A percentile compares a stretch with the other conserved stretches of the same genome.
Conservation (phyloP, 53 echinoderm and acorn worm species). For the Patiria pectinifera region DNA sequence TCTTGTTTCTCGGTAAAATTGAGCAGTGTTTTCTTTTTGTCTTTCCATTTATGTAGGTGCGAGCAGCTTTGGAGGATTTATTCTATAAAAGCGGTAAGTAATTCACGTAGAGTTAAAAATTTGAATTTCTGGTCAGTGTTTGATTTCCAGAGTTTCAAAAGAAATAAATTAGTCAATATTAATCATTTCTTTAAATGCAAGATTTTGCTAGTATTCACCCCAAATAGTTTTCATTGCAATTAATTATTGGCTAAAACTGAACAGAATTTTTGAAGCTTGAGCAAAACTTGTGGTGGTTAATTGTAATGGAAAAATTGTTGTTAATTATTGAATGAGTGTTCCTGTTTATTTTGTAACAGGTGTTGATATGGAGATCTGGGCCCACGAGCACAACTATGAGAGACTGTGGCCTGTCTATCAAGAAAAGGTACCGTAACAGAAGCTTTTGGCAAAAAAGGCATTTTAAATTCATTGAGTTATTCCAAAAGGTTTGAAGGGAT, state of each 20-base stretch:
- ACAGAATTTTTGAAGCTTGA: too few relatives aligned
- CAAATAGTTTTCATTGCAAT: too few relatives aligned
- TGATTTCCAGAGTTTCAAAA: too few relatives aligned
- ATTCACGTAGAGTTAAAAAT: too few relatives aligned
- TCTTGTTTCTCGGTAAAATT: not conserved
- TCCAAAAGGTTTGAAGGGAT: too few relatives aligned
- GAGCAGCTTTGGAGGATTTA: slow-evolving; percentile 67
- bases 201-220: too few relatives aligned
- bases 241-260: too few relatives aligned
- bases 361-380: slow-evolving; percentile 91
- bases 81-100: slow-evolving; percentile 83
- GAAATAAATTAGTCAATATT: too few relatives aligned
- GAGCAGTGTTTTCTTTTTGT: not conserved
- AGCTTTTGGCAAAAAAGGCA: not conserved
- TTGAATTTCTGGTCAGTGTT: too few relatives aligned
- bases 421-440: slow-evolving; percentile 49
- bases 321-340: not conserved
- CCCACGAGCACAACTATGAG: slow-evolving; percentile 92
- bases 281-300: too few relatives aligned
- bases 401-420: slow-evolving; percentile 89
- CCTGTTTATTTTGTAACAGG: slow-evolving; percentile 57
- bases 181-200: too few relatives aligned
- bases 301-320: not conserved
- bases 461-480: too few relatives aligned
- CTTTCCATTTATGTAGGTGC: slow-evolving; percentile 52